Base-by-base conservation (phyloP, 2,113 vertebrate genomes). In the Clarias macrocephalus region DNA sequence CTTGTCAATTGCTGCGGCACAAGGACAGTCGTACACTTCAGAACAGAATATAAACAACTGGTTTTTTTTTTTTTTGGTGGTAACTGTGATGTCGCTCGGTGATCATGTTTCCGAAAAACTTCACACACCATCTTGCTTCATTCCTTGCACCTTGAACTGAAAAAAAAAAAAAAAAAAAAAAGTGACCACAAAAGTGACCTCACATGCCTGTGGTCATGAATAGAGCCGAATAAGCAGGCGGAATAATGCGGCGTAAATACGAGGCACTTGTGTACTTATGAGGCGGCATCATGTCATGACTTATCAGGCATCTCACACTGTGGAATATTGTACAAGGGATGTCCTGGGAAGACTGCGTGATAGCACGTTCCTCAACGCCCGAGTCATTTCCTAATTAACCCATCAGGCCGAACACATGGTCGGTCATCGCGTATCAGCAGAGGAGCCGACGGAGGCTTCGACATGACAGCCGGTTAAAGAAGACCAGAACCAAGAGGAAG, bases 261-360 rank as follows among this genome's bases (percentile, higher is more conserved):
- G 37, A 76, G 59, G 18, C 3, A 48, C 48, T 48, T 8, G 1
- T 48, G 48, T 48, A 15, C 37, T 63, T 25, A 19, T 12, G 4
- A 4, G 48, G 16, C 54, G 42, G 57, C 62, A 76, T 90, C 68
- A 63, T 85, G 77, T 79, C 68, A 42, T 23, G n/a, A 48, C 79
- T 91, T 90, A 92, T 93, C 90, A 90, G 90, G 82, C 82, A 88
- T 88, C 87, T 88, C 86, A 84, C 89, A 76, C 82, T 85, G 84
- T 91, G 91, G 89, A 86, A 90, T 90, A 88, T 86, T 86, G 85
- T 90, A 90, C 88, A 86, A 88, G 90, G 89, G 91, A 92, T 86
- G 90, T 88, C 80, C 84, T 81, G 81, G 84, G 89, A 91, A 91
- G 79, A 86, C 84, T 91, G 66, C 72, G 52, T 12, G 92, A 93